Evolutionary conservation across 2,888 invertebrate genomes (phyloP).

Genomic region (Diarsia brunnea): DNA sequence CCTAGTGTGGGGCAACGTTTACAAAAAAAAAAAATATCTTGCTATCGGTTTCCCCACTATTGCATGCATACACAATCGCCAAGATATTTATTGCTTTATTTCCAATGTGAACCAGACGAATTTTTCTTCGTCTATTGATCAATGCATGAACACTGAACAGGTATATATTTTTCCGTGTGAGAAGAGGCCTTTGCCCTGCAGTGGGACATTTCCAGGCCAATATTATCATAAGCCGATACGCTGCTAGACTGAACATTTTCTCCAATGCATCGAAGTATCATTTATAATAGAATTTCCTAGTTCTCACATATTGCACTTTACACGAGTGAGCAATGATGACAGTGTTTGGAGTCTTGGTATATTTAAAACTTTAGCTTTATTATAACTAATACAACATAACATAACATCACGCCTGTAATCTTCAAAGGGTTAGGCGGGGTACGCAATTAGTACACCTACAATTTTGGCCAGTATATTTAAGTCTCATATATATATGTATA

Average conservation of each 20-base stretch:
- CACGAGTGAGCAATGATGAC: slow-evolving; percentile 3
- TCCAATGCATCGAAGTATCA: slow-evolving; percentile 6
- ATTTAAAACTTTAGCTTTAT: not conserved
- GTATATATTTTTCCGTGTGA: not conserved
- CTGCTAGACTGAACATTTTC: slow-evolving; percentile 7
- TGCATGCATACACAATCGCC: not conserved
- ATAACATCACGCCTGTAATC: too few species aligned
- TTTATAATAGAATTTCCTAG: not conserved
- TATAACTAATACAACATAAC: too few species aligned
- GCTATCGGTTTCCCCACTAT: too few species aligned
- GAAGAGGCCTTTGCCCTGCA: not conserved
- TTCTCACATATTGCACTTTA: not conserved
- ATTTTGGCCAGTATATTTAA: too few species aligned
- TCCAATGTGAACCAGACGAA: not conserved
- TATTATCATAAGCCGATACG: slow-evolving; percentile 16
- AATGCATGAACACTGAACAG: not conserved
- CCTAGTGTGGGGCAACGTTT: too few species aligned
- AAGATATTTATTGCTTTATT: not conserved
- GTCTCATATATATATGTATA: too few species aligned
- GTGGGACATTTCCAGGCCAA: slow-evolving; percentile 14
- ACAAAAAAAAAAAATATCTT: too few species aligned
- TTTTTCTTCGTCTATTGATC: slow-evolving; percentile 6
- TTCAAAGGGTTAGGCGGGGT: too few species aligned
- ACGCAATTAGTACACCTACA: too few species aligned
- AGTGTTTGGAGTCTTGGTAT: not conserved